These are phyloP conservation scores for Drosophila ananassae DNA, from an alignment of 1,140 invertebrate species.

Conservation along the genomic window DNA sequence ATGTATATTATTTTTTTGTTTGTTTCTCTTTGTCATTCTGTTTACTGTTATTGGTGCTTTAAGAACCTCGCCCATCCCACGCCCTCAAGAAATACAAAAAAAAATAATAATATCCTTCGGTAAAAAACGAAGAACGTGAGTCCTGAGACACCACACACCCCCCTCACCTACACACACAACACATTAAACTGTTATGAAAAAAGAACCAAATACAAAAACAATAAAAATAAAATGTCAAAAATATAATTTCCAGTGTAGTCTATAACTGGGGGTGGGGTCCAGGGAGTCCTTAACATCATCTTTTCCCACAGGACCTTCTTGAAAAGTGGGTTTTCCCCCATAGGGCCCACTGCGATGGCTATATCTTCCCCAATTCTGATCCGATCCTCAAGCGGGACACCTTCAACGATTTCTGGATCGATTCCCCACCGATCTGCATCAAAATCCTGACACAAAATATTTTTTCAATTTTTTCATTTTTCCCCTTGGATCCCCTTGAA, in stretches of 20 bases:
- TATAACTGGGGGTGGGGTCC: neutral
- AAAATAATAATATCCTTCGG: conserved; percentile 1
- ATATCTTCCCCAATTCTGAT: too few relatives aligned
- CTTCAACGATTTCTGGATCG: too few relatives aligned
- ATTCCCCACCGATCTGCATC: too few relatives aligned
- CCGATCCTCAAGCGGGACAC: too few relatives aligned
- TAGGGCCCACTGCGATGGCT: too few relatives aligned
- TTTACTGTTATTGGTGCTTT: conserved; percentile 72
- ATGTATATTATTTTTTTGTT: conserved; percentile 10
- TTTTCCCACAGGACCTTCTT: too few relatives aligned
- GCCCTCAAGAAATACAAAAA: neutral
- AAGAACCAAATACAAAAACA: conserved; percentile 46
- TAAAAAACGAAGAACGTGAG: conserved; percentile 11
- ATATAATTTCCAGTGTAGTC: neutral
- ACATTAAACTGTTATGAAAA: conserved; percentile 37
- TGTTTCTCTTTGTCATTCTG: conserved; percentile 37
- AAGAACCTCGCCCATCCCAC: conserved; percentile 39
- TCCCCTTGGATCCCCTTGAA: too few relatives aligned
- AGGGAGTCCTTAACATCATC: too few relatives aligned
- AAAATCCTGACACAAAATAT: too few relatives aligned
- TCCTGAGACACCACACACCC: conserved; percentile 11
- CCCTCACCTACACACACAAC: conserved; percentile 8
- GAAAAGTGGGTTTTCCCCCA: too few relatives aligned
- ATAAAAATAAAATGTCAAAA: conserved; percentile 47
- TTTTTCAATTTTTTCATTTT: too few relatives aligned